Percentiles rank a stretch among this genome's conserved stretches.
Evolutionary conservation across 2,888 invertebrate species (phyloP).

Genomic region (Onthophagus sagittarius): DNA sequence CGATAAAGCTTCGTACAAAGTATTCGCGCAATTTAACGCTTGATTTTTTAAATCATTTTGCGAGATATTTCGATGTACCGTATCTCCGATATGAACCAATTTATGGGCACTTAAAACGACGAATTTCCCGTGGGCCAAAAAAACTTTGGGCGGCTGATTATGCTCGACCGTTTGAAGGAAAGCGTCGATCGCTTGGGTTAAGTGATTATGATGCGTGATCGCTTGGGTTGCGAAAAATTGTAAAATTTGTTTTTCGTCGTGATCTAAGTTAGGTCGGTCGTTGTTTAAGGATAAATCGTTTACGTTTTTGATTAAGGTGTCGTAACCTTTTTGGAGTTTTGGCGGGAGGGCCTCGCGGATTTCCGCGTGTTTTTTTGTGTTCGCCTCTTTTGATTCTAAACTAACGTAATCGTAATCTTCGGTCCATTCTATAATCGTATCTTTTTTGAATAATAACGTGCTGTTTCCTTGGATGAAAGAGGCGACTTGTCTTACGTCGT

Average conservation of each 20-base stretch:
- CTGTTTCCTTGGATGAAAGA: constrained; percentile 84
- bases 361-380: constrained; percentile 68
- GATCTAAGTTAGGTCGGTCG: constrained; percentile 54
- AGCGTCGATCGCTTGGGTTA: constrained; percentile 87
- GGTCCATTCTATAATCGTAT: constrained; percentile 59
- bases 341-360: constrained; percentile 69
- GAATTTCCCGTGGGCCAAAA: constrained; percentile 91
- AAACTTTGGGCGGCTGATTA: constrained; percentile 90
- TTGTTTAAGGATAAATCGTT: constrained; percentile 60
- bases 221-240: constrained; percentile 86
- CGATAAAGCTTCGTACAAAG: constrained; percentile 75
- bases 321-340: constrained; percentile 71
- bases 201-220: constrained; percentile 76
- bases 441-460: constrained; percentile 62
- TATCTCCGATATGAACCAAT: constrained; percentile 91
- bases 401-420: constrained; percentile 92
- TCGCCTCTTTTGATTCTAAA: constrained; percentile 70
- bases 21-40: constrained; percentile 72
- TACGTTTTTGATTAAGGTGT: constrained; percentile 69
- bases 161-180: constrained; percentile 88
- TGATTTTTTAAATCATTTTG: constrained; percentile 69
- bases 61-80: constrained; percentile 80
- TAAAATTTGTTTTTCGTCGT: constrained; percentile 79
- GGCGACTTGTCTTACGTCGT: constrained; percentile 84
- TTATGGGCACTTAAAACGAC: constrained; percentile 92